These are phyloP conservation scores for Microctonus brassicae DNA, from an alignment of 2,888 invertebrate genomes.

Conservation along the genomic window DNA sequence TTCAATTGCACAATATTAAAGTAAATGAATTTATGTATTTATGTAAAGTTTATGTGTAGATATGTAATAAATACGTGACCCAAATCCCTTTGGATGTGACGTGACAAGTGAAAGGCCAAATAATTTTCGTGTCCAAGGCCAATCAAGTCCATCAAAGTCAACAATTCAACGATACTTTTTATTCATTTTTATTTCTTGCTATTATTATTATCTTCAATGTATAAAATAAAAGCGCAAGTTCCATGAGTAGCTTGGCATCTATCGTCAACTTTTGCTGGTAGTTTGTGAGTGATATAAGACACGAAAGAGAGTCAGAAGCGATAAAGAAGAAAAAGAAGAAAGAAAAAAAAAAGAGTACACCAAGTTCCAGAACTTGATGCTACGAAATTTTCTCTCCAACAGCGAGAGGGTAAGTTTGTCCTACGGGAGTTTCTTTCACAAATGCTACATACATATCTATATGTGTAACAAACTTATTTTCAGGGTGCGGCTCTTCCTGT, in stretches of 20 bases:
- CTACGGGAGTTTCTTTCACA: constrained; percentile 11
- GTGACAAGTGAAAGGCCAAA: constrained; percentile 19
- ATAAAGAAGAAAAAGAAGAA: constrained; percentile 6
- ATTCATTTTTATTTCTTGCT: not conserved
- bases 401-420: constrained; percentile 12
- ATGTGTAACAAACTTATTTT: constrained; percentile 11
- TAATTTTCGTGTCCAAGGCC: constrained; percentile 13
- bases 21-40: not conserved
- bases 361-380: too few species aligned
- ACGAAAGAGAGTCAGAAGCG: not conserved
- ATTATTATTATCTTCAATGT: not conserved
- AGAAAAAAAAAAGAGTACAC: not conserved
- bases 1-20: not conserved
- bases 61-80: constrained; percentile 1
- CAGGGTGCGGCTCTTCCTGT: constrained; percentile 1
- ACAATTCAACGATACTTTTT: not conserved
- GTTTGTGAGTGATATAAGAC: not conserved
- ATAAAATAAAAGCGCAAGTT: not conserved
- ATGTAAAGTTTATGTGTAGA: not conserved
- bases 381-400: not conserved
- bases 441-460: not conserved
- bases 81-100: not conserved
- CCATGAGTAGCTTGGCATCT: not conserved
- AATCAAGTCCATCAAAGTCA: constrained; percentile 8
- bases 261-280: not conserved